phyloP scores from a whole-genome alignment of 2,797 vertebrate genomes.

The Tenualosa thibaudeaui region DNA sequence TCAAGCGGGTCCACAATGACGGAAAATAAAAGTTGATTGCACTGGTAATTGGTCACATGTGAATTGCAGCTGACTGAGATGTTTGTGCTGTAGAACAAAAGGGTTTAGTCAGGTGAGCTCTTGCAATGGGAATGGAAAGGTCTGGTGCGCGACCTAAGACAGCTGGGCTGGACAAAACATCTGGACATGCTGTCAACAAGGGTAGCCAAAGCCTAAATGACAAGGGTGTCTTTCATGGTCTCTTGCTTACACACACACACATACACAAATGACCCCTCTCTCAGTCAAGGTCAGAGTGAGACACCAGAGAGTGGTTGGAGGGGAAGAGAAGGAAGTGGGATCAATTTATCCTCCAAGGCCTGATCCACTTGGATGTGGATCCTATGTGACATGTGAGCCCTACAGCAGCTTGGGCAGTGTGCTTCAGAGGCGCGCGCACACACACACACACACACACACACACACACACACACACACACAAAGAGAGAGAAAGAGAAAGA shows the following conservation, averaged over 20 bases:
- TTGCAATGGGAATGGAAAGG: background rate
- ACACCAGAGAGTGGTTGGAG: background rate
- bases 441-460: constrained; percentile 3
- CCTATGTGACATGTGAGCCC: background rate
- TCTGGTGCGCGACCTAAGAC: background rate
- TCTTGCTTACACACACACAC: constrained; percentile 18
- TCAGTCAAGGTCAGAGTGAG: constrained; percentile 33
- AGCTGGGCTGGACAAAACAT: background rate
- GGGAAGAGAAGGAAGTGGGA: constrained; percentile 1
- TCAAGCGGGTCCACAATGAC: constrained; percentile 39
- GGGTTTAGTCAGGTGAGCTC: no score
- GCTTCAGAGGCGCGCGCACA: constrained; percentile 30
- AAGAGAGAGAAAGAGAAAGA: no score
- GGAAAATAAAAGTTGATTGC: constrained; percentile 54
- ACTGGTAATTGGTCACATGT: constrained; percentile 64
- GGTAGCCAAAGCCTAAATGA: background rate
- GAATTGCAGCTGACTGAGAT: constrained; percentile 27
- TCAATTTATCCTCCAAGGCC: background rate
- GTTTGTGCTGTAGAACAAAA: constrained; percentile 25
- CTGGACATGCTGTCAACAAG: background rate
- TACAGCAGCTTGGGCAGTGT: constrained; percentile 9
- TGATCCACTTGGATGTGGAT: background rate
- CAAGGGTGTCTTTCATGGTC: background rate
- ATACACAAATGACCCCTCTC: constrained; percentile 31
- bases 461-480: constrained; percentile 2